A percentile compares a stretch with the other conserved stretches of the same genome.
Conservation (phyloP, 2,113 vertebrate genomes). For the Peromyscus polionotus region DNA sequence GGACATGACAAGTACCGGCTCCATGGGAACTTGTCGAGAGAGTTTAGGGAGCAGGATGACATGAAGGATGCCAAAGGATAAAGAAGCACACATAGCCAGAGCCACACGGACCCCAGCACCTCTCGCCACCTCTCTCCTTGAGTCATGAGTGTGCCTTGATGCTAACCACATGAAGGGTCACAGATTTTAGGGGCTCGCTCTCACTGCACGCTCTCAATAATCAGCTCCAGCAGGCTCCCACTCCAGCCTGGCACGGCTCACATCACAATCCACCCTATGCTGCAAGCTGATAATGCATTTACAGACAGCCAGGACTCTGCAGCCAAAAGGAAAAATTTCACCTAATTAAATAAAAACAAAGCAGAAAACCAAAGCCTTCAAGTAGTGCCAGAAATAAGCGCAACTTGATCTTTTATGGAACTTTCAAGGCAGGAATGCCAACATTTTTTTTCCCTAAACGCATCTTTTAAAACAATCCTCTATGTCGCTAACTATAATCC, state of each 20-base stretch:
- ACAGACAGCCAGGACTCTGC: slow-evolving; percentile 39
- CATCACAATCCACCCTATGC: background rate
- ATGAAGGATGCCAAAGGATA: background rate
- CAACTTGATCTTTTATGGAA: slow-evolving; percentile 44
- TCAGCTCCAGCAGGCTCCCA: background rate
- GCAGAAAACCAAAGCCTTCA: slow-evolving; percentile 70
- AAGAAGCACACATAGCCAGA: background rate
- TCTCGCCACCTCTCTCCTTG: background rate
- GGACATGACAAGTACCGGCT: background rate
- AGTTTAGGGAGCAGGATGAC: background rate
- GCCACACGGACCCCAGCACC: background rate
- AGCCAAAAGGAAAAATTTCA: slow-evolving; percentile 64
- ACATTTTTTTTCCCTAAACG: slow-evolving; percentile 23
- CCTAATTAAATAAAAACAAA: slow-evolving; percentile 79
- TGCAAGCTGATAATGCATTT: slow-evolving; percentile 22
- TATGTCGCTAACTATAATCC: background rate
- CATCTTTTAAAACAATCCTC: slow-evolving; percentile 52
- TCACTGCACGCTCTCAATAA: background rate
- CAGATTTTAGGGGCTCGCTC: background rate
- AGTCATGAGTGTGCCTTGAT: background rate
- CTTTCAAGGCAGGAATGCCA: slow-evolving; percentile 2
- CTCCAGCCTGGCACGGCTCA: background rate
- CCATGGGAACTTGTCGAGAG: background rate
- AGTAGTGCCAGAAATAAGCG: slow-evolving; percentile 40
- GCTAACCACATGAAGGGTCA: background rate